Evolutionary conservation across 2,113 vertebrate species (phyloP), one percentile per base, ranked within the genome.

Genomic region (Toxotes jaculatrix): DNA sequence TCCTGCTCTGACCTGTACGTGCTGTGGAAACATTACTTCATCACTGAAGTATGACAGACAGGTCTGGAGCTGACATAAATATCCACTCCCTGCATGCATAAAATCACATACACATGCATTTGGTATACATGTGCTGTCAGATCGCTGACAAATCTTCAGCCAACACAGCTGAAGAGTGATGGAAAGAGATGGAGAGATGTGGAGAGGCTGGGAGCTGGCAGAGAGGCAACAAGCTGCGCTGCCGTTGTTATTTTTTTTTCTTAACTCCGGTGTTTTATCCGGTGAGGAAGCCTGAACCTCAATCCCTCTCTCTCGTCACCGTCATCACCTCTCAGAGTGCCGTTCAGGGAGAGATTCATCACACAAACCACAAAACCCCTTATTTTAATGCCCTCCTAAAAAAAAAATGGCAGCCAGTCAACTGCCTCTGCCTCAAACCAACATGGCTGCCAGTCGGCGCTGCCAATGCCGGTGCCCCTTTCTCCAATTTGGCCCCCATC

Each of bases 361-460:
- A 57, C 71, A 51, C 59, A 63, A 81, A 79, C 72, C 31, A 16
- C 56, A 36, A 60, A 40, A 1, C 51, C 7, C 40, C 66, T 9
- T 51, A 9, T 21, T 55, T 79, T 75, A 77, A 77, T 64, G 72
- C 78, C 63, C 36, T 71, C 65, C 42, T 55, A 19, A 19, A 51
- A 68, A 77, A 78, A 64, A 77, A 78, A 40, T 55, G 77, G 83
- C 79, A 88, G 38, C 79, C 65, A 10, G 47, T 90, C 83, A 79
- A 79, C 63, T 56, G 77, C 2, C 68, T 51, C 63, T 10, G 86
- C 77, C 78, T 61, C 72, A 76, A 92, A 86, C 72, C 81, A 85
- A 88, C 87, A 89, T 89, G 89, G 91, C 88, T 55, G 84, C 81
- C 49, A 53, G 43, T 65, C 43, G 17, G 16, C 27, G 32, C 84